These are phyloP conservation scores for Progne subis DNA, from an alignment of 2,113 vertebrate genomes.

Conservation along the genomic window DNA sequence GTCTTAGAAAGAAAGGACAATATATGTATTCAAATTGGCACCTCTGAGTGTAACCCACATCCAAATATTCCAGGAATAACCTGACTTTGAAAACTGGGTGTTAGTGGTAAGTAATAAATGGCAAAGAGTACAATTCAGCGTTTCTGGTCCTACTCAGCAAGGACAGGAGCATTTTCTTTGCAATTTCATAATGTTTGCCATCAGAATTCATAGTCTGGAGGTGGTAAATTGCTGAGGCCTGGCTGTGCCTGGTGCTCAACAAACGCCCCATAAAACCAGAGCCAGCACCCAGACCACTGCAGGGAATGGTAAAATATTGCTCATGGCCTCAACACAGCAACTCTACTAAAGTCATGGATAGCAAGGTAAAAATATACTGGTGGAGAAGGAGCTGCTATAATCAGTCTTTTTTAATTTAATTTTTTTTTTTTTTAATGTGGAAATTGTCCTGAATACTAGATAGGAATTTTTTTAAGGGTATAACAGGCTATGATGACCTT, in stretches of 20 bases:
- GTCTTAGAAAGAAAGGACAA: not conserved
- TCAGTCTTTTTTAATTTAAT: not conserved
- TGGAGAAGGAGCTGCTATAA: not conserved
- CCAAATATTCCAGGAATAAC: not conserved
- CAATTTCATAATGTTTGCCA: not conserved
- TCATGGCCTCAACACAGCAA: not conserved
- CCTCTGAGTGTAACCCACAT: not conserved
- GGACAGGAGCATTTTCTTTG: not conserved
- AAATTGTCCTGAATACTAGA: not conserved
- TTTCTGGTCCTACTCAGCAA: not conserved
- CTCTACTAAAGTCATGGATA: fast-evolving
- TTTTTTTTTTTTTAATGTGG: not conserved
- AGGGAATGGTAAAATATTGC: not conserved
- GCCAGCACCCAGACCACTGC: not conserved
- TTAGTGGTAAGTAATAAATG: not conserved
- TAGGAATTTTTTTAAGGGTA: not conserved
- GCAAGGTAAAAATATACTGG: fast-evolving
- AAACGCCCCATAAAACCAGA: not conserved
- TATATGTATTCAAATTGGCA: not conserved
- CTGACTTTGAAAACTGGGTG: not conserved
- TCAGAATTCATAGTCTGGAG: not conserved
- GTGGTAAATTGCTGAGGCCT: not conserved
- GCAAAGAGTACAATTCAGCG: not conserved
- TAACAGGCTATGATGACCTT: not conserved
- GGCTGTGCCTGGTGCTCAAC: not conserved